A percentile compares a stretch with the other conserved stretches of the same genome.
phyloP scores from a whole-genome alignment of 2,797 vertebrate species.

The Parotocinclus haroldoi region DNA sequence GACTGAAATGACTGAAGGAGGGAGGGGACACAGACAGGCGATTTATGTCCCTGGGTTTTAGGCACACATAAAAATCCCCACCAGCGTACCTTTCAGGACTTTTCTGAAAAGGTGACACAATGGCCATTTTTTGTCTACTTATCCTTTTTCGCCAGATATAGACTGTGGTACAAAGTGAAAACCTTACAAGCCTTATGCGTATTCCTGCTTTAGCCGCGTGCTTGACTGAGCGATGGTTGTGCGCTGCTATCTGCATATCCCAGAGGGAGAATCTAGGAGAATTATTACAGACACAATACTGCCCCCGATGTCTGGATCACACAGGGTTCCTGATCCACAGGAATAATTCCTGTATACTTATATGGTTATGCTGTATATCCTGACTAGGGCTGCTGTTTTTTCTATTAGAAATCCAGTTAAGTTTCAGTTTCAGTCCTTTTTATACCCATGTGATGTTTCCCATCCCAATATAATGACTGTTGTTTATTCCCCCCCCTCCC shows the following conservation, averaged over 20 bases:
- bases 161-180: slow-evolving; percentile 21
- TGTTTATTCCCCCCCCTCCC: too few species aligned
- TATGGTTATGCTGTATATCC: slow-evolving; percentile 6
- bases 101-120: slow-evolving; percentile 16
- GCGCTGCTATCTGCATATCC: slow-evolving; percentile 40
- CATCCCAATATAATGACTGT: too few species aligned
- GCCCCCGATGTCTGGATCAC: slow-evolving; percentile 17
- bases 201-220: slow-evolving; percentile 36
- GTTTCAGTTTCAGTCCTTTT: too few species aligned
- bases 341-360: slow-evolving; percentile 10
- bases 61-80: slow-evolving; percentile 19
- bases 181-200: slow-evolving; percentile 37
- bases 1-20: slow-evolving; percentile 40
- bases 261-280: slow-evolving; percentile 35
- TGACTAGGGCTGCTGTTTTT: too few species aligned
- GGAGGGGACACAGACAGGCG: slow-evolving; percentile 39
- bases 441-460: too few species aligned
- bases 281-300: slow-evolving; percentile 37
- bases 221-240: slow-evolving; percentile 24
- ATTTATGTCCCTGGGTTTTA: slow-evolving; percentile 18
- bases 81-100: slow-evolving; percentile 28
- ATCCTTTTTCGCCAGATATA: slow-evolving; percentile 5
- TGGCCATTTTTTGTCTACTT: slow-evolving; percentile 17
- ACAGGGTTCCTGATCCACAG: slow-evolving; percentile 10
- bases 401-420: too few species aligned